Percentiles rank a stretch among this genome's conserved stretches.
Conservation (phyloP, 1,140 invertebrate species). For the Camponotus floridanus region DNA sequence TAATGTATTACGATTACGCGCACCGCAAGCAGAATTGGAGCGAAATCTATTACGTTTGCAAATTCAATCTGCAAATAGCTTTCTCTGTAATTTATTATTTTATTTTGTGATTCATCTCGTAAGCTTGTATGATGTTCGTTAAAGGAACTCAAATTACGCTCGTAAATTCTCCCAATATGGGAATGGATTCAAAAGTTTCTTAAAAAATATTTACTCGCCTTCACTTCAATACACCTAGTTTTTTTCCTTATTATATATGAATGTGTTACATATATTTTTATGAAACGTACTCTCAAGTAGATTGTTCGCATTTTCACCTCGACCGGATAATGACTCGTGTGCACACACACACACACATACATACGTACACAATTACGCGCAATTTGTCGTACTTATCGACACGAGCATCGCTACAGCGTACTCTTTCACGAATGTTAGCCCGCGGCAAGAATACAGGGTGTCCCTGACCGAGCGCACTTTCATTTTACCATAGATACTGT, state of each 20-base stretch:
- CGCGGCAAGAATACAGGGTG: slow-evolving; percentile 55
- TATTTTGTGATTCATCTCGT: not conserved
- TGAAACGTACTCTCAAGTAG: slow-evolving; percentile 22
- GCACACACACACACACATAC: slow-evolving; percentile 4
- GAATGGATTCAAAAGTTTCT: not conserved
- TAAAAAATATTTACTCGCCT: not conserved
- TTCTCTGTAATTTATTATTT: not conserved
- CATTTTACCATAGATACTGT: slow-evolving; percentile 22
- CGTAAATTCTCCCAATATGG: not conserved
- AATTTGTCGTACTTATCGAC: slow-evolving; percentile 74
- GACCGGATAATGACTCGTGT: slow-evolving; percentile 59
- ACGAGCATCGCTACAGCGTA: slow-evolving; percentile 55
- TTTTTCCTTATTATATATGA: not conserved
- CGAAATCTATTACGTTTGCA: not conserved
- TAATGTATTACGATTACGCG: slow-evolving; percentile 37
- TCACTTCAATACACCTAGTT: slow-evolving; percentile 7
- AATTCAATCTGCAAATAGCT: not conserved
- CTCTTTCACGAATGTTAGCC: slow-evolving; percentile 58
- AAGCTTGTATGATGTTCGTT: no score
- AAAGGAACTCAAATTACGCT: not conserved
- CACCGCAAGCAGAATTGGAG: slow-evolving; percentile 24
- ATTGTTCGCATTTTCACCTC: slow-evolving; percentile 61
- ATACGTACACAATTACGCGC: slow-evolving; percentile 69
- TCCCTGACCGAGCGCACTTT: slow-evolving; percentile 49
- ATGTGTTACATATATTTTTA: slow-evolving; percentile 18